Evolutionary conservation across 1,140 invertebrate species (phyloP).

Genomic region (Euura saliciscinereae): DNA sequence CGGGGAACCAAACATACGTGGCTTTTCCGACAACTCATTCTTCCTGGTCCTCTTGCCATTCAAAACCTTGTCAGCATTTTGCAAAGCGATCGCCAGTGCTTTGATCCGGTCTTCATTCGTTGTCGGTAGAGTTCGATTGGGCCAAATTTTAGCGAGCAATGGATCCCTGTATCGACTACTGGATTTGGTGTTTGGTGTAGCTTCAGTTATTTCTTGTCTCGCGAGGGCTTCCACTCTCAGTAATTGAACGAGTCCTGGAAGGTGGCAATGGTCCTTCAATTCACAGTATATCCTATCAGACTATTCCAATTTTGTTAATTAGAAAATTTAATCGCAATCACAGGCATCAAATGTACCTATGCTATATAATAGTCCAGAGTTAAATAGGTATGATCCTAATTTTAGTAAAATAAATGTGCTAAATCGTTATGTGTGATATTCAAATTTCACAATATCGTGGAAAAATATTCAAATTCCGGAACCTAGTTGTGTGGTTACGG

Average conservation of each 20-base stretch:
- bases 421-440: neutral
- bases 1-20: constrained; percentile 21
- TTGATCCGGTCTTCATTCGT: constrained; percentile 1
- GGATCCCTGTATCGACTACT: constrained; percentile 17
- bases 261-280: no score
- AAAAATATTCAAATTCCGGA: neutral
- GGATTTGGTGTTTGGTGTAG: constrained; percentile 9
- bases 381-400: neutral
- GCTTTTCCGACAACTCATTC: constrained; percentile 18
- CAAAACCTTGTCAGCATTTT: neutral
- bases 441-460: neutral
- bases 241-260: constrained; percentile 8
- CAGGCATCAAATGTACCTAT: no score
- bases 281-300: no score
- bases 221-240: neutral
- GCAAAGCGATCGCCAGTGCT: constrained; percentile 3
- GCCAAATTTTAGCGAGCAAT: constrained; percentile 5
- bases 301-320: no score
- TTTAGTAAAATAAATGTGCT: neutral
- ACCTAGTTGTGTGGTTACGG: neutral
- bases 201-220: neutral
- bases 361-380: no score
- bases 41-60: constrained; percentile 9
- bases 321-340: no score
- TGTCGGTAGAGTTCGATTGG: constrained; percentile 4